phyloP scores from a whole-genome alignment of 2,797 vertebrate genomes.

The Pangasius macronema region DNA sequence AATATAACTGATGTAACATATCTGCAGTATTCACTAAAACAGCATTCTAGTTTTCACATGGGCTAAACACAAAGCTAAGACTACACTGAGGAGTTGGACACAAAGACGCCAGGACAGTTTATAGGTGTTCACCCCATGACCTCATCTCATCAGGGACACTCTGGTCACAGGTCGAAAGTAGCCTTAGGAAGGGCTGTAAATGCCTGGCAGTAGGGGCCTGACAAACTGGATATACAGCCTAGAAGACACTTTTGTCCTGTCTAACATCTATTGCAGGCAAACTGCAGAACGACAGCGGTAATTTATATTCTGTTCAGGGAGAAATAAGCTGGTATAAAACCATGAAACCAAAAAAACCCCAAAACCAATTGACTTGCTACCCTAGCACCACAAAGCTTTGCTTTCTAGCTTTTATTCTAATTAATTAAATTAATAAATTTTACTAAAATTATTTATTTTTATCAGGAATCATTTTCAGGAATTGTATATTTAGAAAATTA shows the following conservation, averaged over 20 bases:
- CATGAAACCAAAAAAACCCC: neutral
- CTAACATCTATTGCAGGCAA: neutral
- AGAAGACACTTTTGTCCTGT: neutral
- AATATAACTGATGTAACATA: neutral
- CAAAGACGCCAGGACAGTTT: slow-evolving; percentile 37
- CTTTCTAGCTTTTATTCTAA: neutral
- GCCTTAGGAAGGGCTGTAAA: slow-evolving; percentile 34
- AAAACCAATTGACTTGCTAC: neutral
- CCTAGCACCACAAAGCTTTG: neutral
- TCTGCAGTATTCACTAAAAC: neutral
- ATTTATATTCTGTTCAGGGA: neutral
- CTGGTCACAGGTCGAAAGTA: slow-evolving; percentile 30
- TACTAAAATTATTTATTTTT: neutral
- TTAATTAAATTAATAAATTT: neutral
- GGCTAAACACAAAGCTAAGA: neutral
- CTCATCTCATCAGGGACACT: slow-evolving; percentile 33
- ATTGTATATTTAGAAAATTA: neutral
- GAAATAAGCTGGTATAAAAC: neutral
- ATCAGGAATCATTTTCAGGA: neutral
- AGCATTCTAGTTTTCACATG: neutral
- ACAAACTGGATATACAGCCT: slow-evolving; percentile 19
- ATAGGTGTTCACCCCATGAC: slow-evolving; percentile 34
- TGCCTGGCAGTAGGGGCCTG: neutral
- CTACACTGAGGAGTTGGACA: slow-evolving; percentile 27
- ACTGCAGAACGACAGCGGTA: neutral